Base-by-base conservation (phyloP, 92 coral and sea anemone genomes). In the Porites evermanni region DNA sequence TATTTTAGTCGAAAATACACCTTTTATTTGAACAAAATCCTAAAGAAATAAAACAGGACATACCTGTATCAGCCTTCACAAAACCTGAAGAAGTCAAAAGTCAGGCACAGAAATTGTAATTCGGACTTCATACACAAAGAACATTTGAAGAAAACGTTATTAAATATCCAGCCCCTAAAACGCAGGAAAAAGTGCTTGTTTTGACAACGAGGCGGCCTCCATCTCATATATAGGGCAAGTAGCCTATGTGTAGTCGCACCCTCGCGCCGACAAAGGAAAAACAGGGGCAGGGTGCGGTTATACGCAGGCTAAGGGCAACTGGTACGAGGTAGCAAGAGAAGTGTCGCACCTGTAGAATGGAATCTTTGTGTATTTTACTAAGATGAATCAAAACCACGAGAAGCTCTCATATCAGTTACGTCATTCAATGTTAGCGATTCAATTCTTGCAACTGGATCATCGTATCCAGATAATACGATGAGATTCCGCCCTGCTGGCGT, bases 321-420 rank as follows among this genome's bases (percentile, higher is more conserved):
- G 47, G 11, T 61, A 44, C n/a, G 70, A 73, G 54, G 67, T 20
- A 32, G 38, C 12, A 85, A 77, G 73, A 75, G 89, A 26, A 24
- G 18, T 53, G 53, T 71, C 7, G 14, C 58, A 4, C 76, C 89
- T 47, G 77, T 90, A 24, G 83, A 64, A 14, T 67, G 81, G 77
- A 26, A 16, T 69, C 67, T 80, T 29, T 90, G 90, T 67, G 75
- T 86, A 21, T 90, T 79, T 76, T 90, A 84, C 75, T 85, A 80
- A 76, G 19, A 50, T 38, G 47, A 32, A 20, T 53, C 29, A 78
- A 86, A 51, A 38, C 19, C 65, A 26, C 69, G 53, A 75, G 83
- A 84, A 56, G 73, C 64, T 0, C 66, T 66, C 3, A 38, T 69
- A 47, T 86, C 67, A 38, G 85, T 86, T 78, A 67, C 79, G 4